These are phyloP conservation scores for Lissocephala sabroskyi DNA, from an alignment of 2,888 invertebrate species.

Conservation along the genomic window DNA sequence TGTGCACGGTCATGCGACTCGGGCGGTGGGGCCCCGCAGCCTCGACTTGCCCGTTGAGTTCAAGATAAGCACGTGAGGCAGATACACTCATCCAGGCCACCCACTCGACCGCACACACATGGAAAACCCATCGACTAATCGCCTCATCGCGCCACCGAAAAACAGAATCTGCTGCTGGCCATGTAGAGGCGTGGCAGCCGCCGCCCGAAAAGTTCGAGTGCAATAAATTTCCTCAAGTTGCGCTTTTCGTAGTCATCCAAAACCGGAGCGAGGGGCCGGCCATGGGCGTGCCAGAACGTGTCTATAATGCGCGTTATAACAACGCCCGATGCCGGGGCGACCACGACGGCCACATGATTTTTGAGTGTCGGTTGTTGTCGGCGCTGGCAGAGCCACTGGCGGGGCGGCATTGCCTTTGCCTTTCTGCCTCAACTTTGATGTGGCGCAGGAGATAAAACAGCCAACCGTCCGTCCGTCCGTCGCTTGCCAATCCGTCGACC, in stretches of 20 bases:
- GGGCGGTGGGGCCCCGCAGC: too few relatives aligned
- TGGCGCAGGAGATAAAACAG: slow-evolving; percentile 33
- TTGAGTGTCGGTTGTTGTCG: slow-evolving; percentile 7
- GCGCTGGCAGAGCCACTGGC: neutral
- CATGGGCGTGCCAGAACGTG: slow-evolving; percentile 53
- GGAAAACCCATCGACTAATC: slow-evolving; percentile 32
- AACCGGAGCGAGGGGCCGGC: slow-evolving; percentile 2
- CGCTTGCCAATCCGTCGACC: too few relatives aligned
- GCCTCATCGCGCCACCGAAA: slow-evolving; percentile 28
- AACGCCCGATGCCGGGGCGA: too few relatives aligned
- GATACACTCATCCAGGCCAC: neutral
- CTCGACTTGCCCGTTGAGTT: slow-evolving; percentile 34
- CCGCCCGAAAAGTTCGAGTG: slow-evolving; percentile 35
- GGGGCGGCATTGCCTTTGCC: neutral
- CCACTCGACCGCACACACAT: neutral
- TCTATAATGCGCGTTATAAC: slow-evolving; percentile 57
- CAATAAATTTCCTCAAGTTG: slow-evolving; percentile 63
- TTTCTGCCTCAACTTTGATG: slow-evolving; percentile 37
- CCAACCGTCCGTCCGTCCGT: neutral
- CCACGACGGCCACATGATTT: slow-evolving; percentile 13
- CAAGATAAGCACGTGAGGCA: slow-evolving; percentile 57
- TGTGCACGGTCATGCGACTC: neutral
- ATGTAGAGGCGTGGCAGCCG: slow-evolving; percentile 20
- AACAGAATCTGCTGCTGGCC: slow-evolving; percentile 47
- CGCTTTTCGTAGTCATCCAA: slow-evolving; percentile 40